Conservation (phyloP, 2,113 vertebrate genomes). For the Brevimyrus niger region DNA sequence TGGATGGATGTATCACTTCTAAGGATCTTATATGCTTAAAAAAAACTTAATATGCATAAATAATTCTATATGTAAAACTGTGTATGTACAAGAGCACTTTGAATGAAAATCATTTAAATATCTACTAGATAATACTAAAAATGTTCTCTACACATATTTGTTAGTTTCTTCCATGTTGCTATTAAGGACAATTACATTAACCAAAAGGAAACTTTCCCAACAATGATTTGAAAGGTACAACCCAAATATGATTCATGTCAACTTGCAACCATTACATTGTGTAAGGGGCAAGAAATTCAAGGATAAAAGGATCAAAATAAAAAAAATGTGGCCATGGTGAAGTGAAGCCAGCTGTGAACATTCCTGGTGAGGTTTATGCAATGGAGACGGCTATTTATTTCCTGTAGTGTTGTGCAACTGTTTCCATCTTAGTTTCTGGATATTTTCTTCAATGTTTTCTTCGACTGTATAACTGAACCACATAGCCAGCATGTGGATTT, state of each 20-base stretch:
- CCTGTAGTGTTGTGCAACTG: slow-evolving; percentile 2
- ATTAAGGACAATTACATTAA: background rate
- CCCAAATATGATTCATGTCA: background rate
- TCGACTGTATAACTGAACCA: background rate
- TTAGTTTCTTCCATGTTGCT: background rate
- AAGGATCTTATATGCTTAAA: background rate
- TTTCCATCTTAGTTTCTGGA: slow-evolving; percentile 5
- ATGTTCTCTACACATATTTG: background rate
- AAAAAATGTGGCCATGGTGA: background rate
- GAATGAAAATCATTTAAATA: background rate
- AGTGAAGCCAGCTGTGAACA: slow-evolving; percentile 6
- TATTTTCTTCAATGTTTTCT: background rate
- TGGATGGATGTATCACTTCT: background rate
- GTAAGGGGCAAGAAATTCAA: background rate
- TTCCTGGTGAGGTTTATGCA: slow-evolving; percentile 2
- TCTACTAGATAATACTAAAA: background rate
- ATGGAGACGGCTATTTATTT: background rate
- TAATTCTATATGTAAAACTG: background rate
- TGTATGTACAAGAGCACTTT: background rate
- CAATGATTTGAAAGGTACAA: background rate
- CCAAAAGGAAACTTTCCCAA: background rate
- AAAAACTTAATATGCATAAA: background rate
- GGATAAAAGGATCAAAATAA: background rate
- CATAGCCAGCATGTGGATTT: background rate
- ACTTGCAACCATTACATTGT: background rate